Percentiles rank a stretch among this genome's conserved stretches.
These are phyloP conservation scores for Pilophorus perplexus DNA, from an alignment of 2,888 invertebrate genomes.

Conservation along the genomic window DNA sequence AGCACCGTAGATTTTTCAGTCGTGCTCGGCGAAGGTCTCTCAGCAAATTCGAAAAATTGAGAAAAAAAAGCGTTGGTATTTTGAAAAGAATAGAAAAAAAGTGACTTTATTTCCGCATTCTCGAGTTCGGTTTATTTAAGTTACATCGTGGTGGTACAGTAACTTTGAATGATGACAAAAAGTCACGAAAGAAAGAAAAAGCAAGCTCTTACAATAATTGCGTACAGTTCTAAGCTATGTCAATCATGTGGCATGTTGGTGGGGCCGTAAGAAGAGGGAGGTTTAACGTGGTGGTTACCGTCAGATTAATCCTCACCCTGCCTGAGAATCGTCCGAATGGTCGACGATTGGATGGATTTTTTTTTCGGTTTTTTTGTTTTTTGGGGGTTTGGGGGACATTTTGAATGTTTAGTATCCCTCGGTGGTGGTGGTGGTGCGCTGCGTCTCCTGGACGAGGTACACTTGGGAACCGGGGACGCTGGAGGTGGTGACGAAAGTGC, in stretches of 20 bases:
- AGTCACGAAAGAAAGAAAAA: slow-evolving; percentile 29
- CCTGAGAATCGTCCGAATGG: slow-evolving; percentile 6
- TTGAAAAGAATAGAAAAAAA: slow-evolving; percentile 13
- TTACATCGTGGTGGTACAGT: slow-evolving; percentile 12
- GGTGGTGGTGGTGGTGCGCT: slow-evolving; percentile 25
- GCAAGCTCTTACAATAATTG: slow-evolving; percentile 26
- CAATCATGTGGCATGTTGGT: slow-evolving; percentile 15
- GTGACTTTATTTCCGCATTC: slow-evolving; percentile 30
- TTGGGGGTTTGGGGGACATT: background rate
- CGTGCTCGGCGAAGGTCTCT: background rate
- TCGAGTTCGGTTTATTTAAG: slow-evolving; percentile 16
- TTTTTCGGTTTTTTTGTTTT: slow-evolving; percentile 1
- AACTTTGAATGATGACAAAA: slow-evolving; percentile 20
- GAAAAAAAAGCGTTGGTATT: slow-evolving; percentile 5
- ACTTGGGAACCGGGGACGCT: slow-evolving; percentile 88
- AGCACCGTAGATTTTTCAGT: background rate
- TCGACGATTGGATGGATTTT: slow-evolving; percentile 3
- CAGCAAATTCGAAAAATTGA: slow-evolving; percentile 4
- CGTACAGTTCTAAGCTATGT: slow-evolving; percentile 23
- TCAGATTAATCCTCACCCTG: no score
- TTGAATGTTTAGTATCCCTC: slow-evolving; percentile 20
- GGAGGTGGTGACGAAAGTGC: slow-evolving; percentile 93
- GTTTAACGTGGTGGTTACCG: no score
- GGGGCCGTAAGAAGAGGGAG: no score
- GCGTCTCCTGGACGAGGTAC: slow-evolving; percentile 81